A percentile compares a stretch with the other conserved stretches of the same genome.
Conservation (phyloP, 2,113 vertebrate species). For the Myotis davidii region DNA sequence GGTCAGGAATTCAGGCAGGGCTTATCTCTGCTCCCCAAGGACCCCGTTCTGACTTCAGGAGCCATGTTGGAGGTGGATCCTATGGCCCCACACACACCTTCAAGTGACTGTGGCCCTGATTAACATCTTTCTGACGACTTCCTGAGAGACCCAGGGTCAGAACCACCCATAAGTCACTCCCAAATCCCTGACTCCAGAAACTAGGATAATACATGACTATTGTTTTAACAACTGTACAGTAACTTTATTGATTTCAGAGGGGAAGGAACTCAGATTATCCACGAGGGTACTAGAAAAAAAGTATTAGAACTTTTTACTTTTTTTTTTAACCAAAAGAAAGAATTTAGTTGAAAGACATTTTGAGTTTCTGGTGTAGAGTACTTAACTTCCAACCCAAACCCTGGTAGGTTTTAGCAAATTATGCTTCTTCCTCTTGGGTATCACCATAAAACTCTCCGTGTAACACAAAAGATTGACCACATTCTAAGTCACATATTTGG, state of each 20-base stretch:
- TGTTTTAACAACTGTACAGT: not conserved
- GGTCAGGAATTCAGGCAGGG: not conserved
- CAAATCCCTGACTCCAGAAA: not conserved
- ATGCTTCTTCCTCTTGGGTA: not conserved
- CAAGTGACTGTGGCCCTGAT: not conserved
- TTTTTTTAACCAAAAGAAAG: not conserved
- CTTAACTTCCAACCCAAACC: not conserved
- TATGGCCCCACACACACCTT: not conserved
- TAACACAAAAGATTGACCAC: not conserved
- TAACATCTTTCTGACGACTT: not conserved
- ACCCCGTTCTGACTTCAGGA: not conserved
- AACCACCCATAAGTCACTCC: not conserved
- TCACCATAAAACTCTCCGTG: not conserved
- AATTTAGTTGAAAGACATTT: constrained; percentile 8
- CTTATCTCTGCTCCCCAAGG: not conserved
- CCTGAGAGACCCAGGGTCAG: not conserved
- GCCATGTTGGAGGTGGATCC: not conserved
- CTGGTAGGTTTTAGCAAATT: not conserved
- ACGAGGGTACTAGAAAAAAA: not conserved
- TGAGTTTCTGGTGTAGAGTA: not conserved
- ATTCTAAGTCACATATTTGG: not conserved
- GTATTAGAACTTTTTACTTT: not conserved
- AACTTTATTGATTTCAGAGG: no score
- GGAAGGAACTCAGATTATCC: not conserved
- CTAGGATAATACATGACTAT: not conserved